Evolutionary conservation across 2,113 vertebrate genomes (phyloP).

Genomic region (Urocolius indicus): DNA sequence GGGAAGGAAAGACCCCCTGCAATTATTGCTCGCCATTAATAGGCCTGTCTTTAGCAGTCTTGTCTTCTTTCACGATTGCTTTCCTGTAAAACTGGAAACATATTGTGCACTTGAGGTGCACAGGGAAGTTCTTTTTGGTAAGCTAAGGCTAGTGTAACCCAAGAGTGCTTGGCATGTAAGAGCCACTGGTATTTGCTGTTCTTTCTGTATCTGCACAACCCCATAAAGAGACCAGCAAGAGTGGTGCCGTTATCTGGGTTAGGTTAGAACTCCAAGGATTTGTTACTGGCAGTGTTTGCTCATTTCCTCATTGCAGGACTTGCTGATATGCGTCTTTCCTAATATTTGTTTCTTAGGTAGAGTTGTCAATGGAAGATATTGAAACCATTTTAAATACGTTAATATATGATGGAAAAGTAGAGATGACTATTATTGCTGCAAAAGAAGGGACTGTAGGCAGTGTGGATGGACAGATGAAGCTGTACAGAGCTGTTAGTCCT

Average conservation of each 20-base stretch:
- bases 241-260: not conserved
- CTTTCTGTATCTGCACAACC: not conserved
- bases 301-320: not conserved
- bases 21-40: not conserved
- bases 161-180: not conserved
- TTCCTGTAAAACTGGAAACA: not conserved
- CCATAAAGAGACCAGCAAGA: not conserved
- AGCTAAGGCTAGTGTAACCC: not conserved
- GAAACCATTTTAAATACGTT: conserved; percentile 98
- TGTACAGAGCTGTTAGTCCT: conserved; percentile 90
- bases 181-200: not conserved
- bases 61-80: not conserved
- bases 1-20: not conserved
- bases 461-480: conserved; percentile 95
- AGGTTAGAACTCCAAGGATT: not conserved
- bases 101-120: not conserved
- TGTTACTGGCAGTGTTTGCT: not conserved
- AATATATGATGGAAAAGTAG: conserved; percentile 97
- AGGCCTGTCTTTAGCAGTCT: not conserved
- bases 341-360: conserved; percentile 82
- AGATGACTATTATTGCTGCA: conserved; percentile 95
- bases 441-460: conserved; percentile 96
- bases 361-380: conserved; percentile 98
- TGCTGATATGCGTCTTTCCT: accelerated
- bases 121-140: not conserved